These are phyloP conservation scores for Zaprionus lachaisei DNA, from an alignment of 1,140 invertebrate species.

Conservation along the genomic window DNA sequence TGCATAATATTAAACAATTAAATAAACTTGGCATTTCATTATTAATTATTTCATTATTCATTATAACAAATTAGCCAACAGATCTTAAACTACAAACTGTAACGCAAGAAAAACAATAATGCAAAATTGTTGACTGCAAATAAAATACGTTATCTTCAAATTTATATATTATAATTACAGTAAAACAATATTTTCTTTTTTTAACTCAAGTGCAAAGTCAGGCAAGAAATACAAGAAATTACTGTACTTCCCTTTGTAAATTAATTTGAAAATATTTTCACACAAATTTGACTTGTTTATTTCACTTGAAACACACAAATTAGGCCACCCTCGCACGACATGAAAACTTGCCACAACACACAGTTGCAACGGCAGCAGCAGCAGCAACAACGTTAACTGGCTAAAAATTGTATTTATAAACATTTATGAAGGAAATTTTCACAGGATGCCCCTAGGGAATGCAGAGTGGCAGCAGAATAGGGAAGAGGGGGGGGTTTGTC, in stretches of 20 bases:
- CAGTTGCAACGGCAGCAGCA: constrained; percentile 26
- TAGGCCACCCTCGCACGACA: constrained; percentile 13
- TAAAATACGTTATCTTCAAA: no score
- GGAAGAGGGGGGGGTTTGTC: fast-evolving
- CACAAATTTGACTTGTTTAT: background rate
- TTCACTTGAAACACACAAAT: constrained; percentile 3
- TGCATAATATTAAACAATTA: no score
- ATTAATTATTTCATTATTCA: no score
- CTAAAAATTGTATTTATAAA: constrained; percentile 79
- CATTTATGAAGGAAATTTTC: constrained; percentile 75
- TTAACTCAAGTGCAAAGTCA: background rate
- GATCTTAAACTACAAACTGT: background rate
- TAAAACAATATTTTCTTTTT: background rate
- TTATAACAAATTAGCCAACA: background rate
- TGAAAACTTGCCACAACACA: constrained; percentile 36
- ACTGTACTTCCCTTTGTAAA: background rate
- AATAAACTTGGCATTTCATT: background rate
- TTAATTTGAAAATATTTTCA: constrained; percentile 1
- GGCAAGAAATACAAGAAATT: background rate
- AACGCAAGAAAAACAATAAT: background rate
- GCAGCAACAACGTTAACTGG: constrained; percentile 40
- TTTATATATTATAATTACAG: background rate
- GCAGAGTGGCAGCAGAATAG: no score
- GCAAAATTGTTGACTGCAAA: no score
- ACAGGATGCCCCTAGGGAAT: constrained; percentile 17